phyloP scores from a whole-genome alignment of 2,797 vertebrate genomes.

The Eulemur albifrons region DNA sequence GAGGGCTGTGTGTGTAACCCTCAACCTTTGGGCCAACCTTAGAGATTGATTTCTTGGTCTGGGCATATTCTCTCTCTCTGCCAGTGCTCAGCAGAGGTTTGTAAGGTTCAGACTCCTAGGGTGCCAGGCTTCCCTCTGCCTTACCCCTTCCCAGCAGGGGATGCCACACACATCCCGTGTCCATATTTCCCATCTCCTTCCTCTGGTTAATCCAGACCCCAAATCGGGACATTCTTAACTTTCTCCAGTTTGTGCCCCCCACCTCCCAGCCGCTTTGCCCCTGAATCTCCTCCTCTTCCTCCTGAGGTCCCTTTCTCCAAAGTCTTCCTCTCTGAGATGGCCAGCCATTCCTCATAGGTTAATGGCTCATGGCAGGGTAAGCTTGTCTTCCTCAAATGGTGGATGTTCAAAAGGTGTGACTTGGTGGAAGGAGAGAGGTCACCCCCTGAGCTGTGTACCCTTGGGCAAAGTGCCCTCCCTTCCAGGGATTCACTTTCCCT shows the following conservation, averaged over 20 bases:
- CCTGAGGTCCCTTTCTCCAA: neutral
- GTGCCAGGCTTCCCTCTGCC: neutral
- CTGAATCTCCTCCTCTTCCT: neutral
- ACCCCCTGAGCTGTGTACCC: neutral
- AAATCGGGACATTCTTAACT: neutral
- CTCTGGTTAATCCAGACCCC: neutral
- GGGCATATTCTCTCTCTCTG: neutral
- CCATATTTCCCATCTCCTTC: neutral
- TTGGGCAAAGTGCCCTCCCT: neutral
- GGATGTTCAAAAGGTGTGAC: neutral
- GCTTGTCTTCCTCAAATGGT: neutral
- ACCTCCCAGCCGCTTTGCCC: neutral
- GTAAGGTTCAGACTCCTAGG: neutral
- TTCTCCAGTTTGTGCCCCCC: neutral
- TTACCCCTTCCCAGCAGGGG: neutral
- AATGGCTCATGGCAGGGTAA: neutral
- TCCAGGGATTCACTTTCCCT: slow-evolving; percentile 17
- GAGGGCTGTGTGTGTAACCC: neutral
- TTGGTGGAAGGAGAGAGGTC: neutral
- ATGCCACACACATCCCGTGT: neutral
- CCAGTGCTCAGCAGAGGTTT: neutral
- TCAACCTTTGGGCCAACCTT: neutral
- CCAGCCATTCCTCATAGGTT: neutral
- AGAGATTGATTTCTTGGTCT: neutral
- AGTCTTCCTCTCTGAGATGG: neutral